Conservation (phyloP, 64 coral and sea anemone genomes). For the Exaiptasia diaphana region DNA sequence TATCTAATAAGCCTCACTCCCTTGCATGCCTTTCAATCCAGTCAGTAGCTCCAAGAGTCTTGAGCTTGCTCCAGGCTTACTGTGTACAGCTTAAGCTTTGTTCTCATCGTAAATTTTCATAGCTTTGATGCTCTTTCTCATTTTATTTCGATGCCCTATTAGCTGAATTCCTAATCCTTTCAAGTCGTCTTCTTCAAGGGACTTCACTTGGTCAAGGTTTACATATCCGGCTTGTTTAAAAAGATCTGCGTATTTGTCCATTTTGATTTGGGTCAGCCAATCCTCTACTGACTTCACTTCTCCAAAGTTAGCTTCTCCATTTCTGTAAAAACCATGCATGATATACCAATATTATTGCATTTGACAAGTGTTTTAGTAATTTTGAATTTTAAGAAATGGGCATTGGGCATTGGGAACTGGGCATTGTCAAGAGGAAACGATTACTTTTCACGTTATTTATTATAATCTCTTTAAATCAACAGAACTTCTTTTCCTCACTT, state of each 20-base stretch:
- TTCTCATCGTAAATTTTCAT: conserved; percentile 35
- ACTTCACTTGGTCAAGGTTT: conserved; percentile 49
- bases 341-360: neutral
- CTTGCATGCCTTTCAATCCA: too few relatives aligned
- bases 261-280: conserved; percentile 80
- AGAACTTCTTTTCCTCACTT: too few relatives aligned
- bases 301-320: neutral
- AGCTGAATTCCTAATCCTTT: conserved; percentile 64
- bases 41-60: too few relatives aligned
- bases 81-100: too few relatives aligned
- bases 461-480: too few relatives aligned
- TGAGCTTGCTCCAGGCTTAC: too few relatives aligned
- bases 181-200: conserved; percentile 58
- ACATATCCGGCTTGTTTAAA: conserved; percentile 52
- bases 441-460: too few relatives aligned
- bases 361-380: too few relatives aligned
- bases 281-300: conserved; percentile 54
- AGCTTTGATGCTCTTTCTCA: conserved; percentile 85
- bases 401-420: too few relatives aligned
- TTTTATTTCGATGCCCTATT: conserved; percentile 94
- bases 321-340: conserved; percentile 13
- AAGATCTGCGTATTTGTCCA: conserved; percentile 59
- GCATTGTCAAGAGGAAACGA: too few relatives aligned
- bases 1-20: too few relatives aligned
- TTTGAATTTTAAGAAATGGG: too few relatives aligned